Conservation (phyloP, 2,888 invertebrate genomes). For the Himalopsyche kuldschensis region DNA sequence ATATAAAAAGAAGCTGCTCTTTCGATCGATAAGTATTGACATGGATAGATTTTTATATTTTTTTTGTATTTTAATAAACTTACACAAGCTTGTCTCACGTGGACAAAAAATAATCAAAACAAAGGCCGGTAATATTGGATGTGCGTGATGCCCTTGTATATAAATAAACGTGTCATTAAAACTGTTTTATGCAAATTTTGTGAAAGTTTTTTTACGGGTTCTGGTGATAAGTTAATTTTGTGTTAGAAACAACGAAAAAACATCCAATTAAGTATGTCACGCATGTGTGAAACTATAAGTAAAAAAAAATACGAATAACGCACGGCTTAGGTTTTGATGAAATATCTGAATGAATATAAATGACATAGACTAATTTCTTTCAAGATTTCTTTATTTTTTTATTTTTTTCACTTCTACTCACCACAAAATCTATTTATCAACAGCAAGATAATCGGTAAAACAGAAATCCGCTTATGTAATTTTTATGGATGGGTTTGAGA, state of each 20-base stretch:
- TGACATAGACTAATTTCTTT: background rate
- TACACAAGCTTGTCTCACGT: background rate
- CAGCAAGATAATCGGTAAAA: too few relatives aligned
- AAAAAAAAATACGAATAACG: background rate
- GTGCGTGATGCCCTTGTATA: conserved; percentile 21
- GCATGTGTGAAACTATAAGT: conserved; percentile 5
- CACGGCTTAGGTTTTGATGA: background rate
- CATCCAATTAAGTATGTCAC: conserved; percentile 35
- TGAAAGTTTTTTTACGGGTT: conserved; percentile 16
- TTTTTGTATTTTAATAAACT: background rate
- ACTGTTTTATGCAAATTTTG: conserved; percentile 34
- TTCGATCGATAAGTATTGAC: too few relatives aligned
- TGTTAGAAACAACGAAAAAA: conserved; percentile 36
- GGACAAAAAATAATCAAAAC: background rate
- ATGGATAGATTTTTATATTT: too few relatives aligned
- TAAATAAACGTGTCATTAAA: conserved; percentile 35
- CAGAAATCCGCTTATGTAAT: too few relatives aligned
- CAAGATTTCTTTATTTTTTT: too few relatives aligned
- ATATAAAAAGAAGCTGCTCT: too few relatives aligned
- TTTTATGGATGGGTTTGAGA: too few relatives aligned
- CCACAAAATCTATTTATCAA: too few relatives aligned
- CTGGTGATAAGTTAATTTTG: conserved; percentile 34
- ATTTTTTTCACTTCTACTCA: too few relatives aligned
- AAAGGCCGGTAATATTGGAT: background rate
- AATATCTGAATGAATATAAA: background rate